Base-by-base conservation (phyloP, 1,140 invertebrate genomes). In the Sitodiplosis mosellana region DNA sequence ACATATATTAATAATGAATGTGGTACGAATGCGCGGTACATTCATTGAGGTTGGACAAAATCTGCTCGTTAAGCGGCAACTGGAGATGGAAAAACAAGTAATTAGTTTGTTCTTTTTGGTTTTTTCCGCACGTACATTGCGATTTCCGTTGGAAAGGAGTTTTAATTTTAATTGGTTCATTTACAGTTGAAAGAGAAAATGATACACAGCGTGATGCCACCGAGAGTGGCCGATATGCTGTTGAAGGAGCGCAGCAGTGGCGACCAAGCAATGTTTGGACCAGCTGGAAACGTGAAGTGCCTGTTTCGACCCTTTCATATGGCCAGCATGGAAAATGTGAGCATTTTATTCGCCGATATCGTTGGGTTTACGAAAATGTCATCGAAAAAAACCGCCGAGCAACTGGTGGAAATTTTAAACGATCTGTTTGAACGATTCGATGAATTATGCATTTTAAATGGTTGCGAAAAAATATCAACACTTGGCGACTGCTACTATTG, bases 351-450 rank as follows among this genome's bases (percentile, higher is more conserved):
- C 63, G 92, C 92, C 27, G 93, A 98, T 63, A 96, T 98, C 59
- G 91, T 95, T 17, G 93, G 93, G 5, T 97, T 98, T 63, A 98
- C 93, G 0, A 84, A 81, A 58, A 97, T 97, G 92, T 89, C 87
- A 43, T 93, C 89, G 40, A 96, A 91, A 52, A 98, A 97, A 70
- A 81, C 78, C 67, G 78, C 91, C 45, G 88, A 87, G 56, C 80
- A 89, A 65, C 65, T 90, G 33, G 86, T 90, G 2, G 79, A 80
- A 51, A 85, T 96, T 50, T 70, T 98, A 2, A 96, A 96, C 64
- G 90, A 95, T 69, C 66, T 98, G 21, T 98, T 97, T 68, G 92
- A 94, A 58, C 72, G 92, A 48, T 98, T 98, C 66, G 93, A 97
- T 59, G 75, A 81, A 47, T 69, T 96, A 2, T 83, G 79, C 55